A percentile compares a stretch with the other conserved stretches of the same genome.
Evolutionary conservation across 2,888 invertebrate species (phyloP).

Genomic region (Sepioteuthis lessoniana): DNA sequence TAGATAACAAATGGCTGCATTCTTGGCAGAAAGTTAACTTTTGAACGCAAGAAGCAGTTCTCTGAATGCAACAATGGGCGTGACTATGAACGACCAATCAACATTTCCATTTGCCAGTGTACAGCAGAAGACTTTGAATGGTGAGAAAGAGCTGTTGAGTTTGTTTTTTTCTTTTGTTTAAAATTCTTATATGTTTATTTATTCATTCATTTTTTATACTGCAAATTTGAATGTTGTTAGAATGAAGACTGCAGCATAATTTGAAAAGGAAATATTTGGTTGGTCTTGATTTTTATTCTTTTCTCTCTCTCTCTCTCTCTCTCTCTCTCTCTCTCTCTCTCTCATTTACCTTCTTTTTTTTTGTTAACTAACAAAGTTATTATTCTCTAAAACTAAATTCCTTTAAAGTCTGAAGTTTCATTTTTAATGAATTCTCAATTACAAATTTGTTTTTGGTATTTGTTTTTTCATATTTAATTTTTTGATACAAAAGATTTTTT

Average conservation of each 20-base stretch:
- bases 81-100: conserved; percentile 59
- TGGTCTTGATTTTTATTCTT: neutral
- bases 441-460: neutral
- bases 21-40: conserved; percentile 63
- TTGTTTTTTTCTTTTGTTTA: neutral
- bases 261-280: neutral
- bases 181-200: neutral
- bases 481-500: neutral
- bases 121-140: conserved; percentile 69
- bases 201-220: neutral
- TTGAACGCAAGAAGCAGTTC: conserved; percentile 61
- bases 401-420: neutral
- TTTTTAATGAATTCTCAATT: neutral
- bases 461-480: neutral
- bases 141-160: conserved; percentile 55
- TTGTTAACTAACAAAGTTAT: neutral
- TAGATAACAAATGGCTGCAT: conserved; percentile 57
- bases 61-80: conserved; percentile 65
- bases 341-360: neutral
- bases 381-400: neutral
- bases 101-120: conserved; percentile 61
- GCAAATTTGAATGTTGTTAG: neutral
- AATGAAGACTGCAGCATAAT: neutral
- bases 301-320: too few species aligned
- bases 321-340: neutral